Evolutionary conservation across 2,113 vertebrate genomes (phyloP).

Genomic region (Heteronetta atricapilla): DNA sequence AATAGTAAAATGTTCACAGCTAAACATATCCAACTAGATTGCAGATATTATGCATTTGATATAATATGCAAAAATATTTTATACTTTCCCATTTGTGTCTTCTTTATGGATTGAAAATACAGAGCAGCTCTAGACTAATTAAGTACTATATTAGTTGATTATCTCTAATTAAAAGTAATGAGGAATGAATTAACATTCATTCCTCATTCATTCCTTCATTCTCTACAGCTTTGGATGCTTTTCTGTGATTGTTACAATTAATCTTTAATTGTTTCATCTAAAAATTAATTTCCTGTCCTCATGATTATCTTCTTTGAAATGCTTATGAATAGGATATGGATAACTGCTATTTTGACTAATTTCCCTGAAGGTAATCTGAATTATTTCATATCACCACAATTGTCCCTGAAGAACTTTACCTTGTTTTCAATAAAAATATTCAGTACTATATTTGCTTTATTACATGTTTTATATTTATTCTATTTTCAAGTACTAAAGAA

Average conservation of each 20-base stretch:
- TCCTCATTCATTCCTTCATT: no score
- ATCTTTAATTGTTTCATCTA: conserved; percentile 32
- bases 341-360: conserved; percentile 27
- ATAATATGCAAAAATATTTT: not conserved
- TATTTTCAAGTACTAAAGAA: not conserved
- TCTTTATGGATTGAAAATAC: not conserved
- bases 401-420: not conserved
- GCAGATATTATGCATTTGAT: not conserved
- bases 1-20: not conserved
- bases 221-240: not conserved
- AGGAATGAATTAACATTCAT: no score
- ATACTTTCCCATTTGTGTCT: not conserved
- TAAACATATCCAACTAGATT: not conserved
- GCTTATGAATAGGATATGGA: not conserved
- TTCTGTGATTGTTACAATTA: conserved; percentile 6
- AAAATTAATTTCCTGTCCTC: conserved; percentile 44
- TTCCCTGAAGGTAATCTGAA: not conserved
- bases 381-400: not conserved
- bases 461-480: not conserved
- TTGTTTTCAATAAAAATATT: not conserved
- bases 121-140: not conserved
- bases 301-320: conserved; percentile 4
- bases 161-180: conserved; percentile 28
- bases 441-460: not conserved
- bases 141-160: not conserved